Conservation (phyloP, 2,888 invertebrate genomes). For the Agonopterix heracliana region DNA sequence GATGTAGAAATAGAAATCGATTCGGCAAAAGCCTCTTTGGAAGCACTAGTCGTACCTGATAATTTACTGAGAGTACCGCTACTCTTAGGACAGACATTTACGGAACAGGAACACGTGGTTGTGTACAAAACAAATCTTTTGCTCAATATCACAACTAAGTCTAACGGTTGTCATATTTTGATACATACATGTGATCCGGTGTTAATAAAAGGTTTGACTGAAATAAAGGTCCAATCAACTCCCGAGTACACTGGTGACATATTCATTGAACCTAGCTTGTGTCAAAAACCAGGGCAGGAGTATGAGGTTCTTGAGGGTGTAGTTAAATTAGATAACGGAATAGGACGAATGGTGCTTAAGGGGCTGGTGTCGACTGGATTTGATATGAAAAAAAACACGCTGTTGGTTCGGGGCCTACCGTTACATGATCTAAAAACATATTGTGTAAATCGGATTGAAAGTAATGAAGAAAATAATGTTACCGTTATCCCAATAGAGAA, state of each 20-base stretch:
- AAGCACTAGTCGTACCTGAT: slow-evolving; percentile 3
- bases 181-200: too few species aligned
- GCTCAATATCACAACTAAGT: not conserved
- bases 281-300: not conserved
- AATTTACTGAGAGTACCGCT: slow-evolving; percentile 1
- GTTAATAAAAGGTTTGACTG: not conserved
- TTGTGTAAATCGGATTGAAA: not conserved
- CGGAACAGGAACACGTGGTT: slow-evolving; percentile 3
- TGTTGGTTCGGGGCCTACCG: not conserved
- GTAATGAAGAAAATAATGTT: not conserved
- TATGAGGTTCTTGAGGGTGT: not conserved
- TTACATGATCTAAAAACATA: not conserved
- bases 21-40: not conserved
- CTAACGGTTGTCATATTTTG: too few species aligned
- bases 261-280: slow-evolving; percentile 1
- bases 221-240: not conserved
- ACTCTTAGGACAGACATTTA: slow-evolving; percentile 6
- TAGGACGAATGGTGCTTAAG: not conserved
- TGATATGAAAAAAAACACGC: not conserved
- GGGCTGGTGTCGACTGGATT: not conserved
- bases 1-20: slow-evolving; percentile 1
- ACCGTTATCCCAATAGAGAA: too few species aligned
- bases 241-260: not conserved
- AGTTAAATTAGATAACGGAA: not conserved
- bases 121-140: not conserved